phyloP scores from a whole-genome alignment of 1,140 invertebrate species.

The Propsilocerus akamusi region DNA sequence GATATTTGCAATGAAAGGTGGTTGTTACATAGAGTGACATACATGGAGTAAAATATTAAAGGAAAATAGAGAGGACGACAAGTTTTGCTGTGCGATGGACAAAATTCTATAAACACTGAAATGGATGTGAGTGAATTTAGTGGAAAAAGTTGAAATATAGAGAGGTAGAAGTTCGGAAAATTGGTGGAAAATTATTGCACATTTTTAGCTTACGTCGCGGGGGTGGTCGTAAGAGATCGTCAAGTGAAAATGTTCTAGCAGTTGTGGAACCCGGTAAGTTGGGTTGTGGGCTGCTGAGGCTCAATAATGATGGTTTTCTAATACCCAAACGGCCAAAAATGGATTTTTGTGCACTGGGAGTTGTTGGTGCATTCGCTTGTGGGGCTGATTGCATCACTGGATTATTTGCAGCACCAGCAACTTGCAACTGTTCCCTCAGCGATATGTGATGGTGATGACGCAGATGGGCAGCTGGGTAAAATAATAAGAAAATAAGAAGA shows the following conservation, averaged over 20 bases:
- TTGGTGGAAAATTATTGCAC: background rate
- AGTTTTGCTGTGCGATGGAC: background rate
- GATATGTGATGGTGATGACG: constrained; percentile 14
- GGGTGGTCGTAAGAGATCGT: constrained; percentile 57
- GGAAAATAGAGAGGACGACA: background rate
- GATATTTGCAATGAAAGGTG: too few species aligned
- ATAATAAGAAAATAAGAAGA: constrained; percentile 2
- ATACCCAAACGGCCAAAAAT: constrained; percentile 57
- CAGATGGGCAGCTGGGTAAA: constrained; percentile 9
- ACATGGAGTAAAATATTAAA: too few species aligned
- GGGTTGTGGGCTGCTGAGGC: constrained; percentile 42
- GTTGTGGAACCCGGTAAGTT: constrained; percentile 27
- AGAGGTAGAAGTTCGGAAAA: constrained; percentile 5
- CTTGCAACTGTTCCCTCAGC: constrained; percentile 12
- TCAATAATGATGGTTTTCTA: constrained; percentile 58
- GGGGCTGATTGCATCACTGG: constrained; percentile 13
- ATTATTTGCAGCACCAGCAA: constrained; percentile 8
- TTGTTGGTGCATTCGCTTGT: constrained; percentile 21
- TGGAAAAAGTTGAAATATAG: constrained; percentile 7
- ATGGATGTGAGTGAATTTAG: too few species aligned
- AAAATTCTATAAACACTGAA: background rate
- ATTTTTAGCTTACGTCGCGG: constrained; percentile 42
- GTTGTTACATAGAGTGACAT: too few species aligned
- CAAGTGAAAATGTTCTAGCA: constrained; percentile 58
- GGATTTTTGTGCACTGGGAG: constrained; percentile 30